Evolutionary conservation across 1,140 invertebrate species (phyloP).

Genomic region (Heliconius nattereri): DNA sequence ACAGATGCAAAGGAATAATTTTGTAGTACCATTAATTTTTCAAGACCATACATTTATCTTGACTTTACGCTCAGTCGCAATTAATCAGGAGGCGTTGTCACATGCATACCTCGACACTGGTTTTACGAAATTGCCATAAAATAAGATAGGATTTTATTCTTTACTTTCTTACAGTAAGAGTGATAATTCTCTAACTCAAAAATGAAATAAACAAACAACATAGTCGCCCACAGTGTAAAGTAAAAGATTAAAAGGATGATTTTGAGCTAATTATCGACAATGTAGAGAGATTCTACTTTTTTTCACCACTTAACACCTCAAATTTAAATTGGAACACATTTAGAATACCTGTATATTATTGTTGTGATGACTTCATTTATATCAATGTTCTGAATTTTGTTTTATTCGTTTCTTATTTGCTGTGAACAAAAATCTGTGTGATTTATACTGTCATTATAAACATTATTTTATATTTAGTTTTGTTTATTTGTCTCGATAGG

Average conservation of each 20-base stretch:
- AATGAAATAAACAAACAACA: conserved; percentile 45
- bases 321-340: conserved; percentile 52
- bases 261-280: conserved; percentile 75
- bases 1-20: conserved; percentile 21
- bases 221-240: conserved; percentile 49
- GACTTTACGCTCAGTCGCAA: conserved; percentile 66
- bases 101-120: conserved; percentile 58
- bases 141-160: conserved; percentile 46
- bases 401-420: not conserved
- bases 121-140: conserved; percentile 50
- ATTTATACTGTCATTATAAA: not conserved
- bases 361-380: conserved; percentile 31
- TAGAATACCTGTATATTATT: conserved; percentile 46
- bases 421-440: not conserved
- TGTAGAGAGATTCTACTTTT: conserved; percentile 59
- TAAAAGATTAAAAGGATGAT: conserved; percentile 76
- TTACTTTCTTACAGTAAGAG: conserved; percentile 42
- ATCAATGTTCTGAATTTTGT: not conserved
- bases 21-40: conserved; percentile 40
- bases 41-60: conserved; percentile 70
- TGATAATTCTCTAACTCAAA: conserved; percentile 16
- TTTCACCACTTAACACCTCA: conserved; percentile 71
- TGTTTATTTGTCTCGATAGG: no score
- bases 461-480: not conserved
- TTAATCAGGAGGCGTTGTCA: conserved; percentile 78